Percentiles rank a stretch among this genome's conserved stretches.
These are phyloP conservation scores for Aleiodes sp. DNA, from an alignment of 1,140 invertebrate genomes.

Conservation along the genomic window DNA sequence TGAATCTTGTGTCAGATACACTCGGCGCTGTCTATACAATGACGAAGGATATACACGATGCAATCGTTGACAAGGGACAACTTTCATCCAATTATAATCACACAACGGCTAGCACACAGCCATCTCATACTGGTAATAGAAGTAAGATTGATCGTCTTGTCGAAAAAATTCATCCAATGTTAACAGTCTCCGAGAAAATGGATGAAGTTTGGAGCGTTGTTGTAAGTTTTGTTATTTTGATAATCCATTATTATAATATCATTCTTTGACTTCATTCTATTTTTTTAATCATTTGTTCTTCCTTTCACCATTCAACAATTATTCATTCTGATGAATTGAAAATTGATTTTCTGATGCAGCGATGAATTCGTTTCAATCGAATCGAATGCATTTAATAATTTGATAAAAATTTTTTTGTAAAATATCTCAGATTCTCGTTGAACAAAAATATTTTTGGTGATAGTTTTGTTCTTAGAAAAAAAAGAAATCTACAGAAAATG, in stretches of 20 bases:
- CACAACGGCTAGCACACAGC: slow-evolving; percentile 60
- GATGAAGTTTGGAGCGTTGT: slow-evolving; percentile 90
- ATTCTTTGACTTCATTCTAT: neutral
- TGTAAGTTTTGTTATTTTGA: slow-evolving; percentile 51
- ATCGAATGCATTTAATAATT: too few species aligned
- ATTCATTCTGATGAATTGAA: too few species aligned
- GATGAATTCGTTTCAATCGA: too few species aligned
- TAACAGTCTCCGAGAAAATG: slow-evolving; percentile 88
- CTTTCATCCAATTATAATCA: slow-evolving; percentile 57
- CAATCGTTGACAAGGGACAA: slow-evolving; percentile 74
- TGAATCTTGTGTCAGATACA: slow-evolving; percentile 83
- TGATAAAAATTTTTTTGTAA: too few species aligned
- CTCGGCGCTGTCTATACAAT: slow-evolving; percentile 78
- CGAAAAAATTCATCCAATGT: slow-evolving; percentile 81
- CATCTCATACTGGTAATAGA: slow-evolving; percentile 64
- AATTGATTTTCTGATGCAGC: too few species aligned
- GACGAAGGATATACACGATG: slow-evolving; percentile 82
- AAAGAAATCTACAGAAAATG: too few species aligned
- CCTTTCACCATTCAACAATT: too few species aligned
- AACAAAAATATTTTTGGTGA: too few species aligned
- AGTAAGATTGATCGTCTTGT: slow-evolving; percentile 82
- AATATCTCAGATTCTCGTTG: too few species aligned
- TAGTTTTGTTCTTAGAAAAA: too few species aligned
- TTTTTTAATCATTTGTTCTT: neutral
- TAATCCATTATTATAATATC: neutral